Evolutionary conservation across 2,113 vertebrate genomes (phyloP), one percentile per base, ranked within the genome.

Genomic region (Proteles cristata): DNA sequence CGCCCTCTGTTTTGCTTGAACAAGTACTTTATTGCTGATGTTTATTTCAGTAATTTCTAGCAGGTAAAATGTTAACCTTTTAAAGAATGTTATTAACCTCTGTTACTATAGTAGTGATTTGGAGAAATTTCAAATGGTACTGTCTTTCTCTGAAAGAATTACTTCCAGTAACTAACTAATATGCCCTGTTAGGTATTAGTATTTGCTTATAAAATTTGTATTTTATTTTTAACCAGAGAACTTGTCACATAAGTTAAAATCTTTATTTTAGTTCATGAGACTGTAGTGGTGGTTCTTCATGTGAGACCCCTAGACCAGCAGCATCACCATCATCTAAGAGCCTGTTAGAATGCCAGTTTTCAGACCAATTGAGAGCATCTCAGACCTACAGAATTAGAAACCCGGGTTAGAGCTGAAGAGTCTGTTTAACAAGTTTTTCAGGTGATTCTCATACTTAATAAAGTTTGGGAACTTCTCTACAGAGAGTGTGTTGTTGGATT

Each of bases 41-140:
- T 80, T 79, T 93, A 87, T 66, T 55, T 89, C 74, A 88, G 58
- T 93, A 53, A 83, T 93, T 84, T 90, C n/a, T 90, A 88, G 80
- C 33, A 84, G 33, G 39, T 90, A 93, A 94, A 63, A 39, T 73
- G n/a, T 87, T 97, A 92, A 77, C 61, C 23, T 90, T 97, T 95
- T 73, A 58, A 93, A 97, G 35, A 90, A 92, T 87, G 53, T 73
- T 77, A 76, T 63, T 95, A 93, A n/a, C 31, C 39, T 88, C 53
- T 79, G 19, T 83, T 92, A 19, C 48, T 91, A 65, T 66, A 89
- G 61, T 80, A 90, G n/a, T 93, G 65, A 80, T 68, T 68, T 92
- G 48, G 63, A 83, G n/a, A 92, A 89, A 95, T 92, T 88, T 53
- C 65, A 90, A 82, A 14, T 87, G 33, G 12, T 90, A 28, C 26